Conservation (phyloP, 2,113 vertebrate species). For the Delphinus delphis region DNA sequence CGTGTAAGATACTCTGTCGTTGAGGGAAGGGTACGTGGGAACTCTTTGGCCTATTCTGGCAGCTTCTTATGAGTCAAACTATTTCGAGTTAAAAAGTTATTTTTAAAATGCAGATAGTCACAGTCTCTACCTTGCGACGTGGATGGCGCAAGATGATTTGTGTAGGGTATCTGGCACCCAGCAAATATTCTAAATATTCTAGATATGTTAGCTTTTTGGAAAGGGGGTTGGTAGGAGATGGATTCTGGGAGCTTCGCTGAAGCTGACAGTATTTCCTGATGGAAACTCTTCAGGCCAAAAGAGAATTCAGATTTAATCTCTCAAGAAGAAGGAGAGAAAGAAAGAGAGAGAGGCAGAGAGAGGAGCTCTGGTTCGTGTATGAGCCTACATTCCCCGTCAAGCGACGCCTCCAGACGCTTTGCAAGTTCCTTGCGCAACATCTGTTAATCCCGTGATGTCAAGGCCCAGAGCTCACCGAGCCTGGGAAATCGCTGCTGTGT, state of each 20-base stretch:
- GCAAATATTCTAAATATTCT: not conserved
- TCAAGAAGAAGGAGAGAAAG: not conserved
- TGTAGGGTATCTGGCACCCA: not conserved
- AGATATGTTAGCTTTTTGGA: not conserved
- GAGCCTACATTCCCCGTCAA: not conserved
- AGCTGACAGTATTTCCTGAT: not conserved
- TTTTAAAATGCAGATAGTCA: not conserved
- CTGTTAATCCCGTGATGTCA: conserved; percentile 69
- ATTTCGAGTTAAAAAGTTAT: not conserved
- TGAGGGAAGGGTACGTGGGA: rapidly evolving
- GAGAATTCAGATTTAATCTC: conserved; percentile 4
- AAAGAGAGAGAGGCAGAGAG: not conserved
- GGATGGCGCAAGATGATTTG: not conserved
- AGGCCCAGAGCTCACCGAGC: conserved; percentile 56
- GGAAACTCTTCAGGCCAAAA: not conserved
- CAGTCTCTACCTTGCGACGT: rapidly evolving
- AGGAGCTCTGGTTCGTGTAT: not conserved
- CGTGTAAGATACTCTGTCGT: rapidly evolving
- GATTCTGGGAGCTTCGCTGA: not conserved
- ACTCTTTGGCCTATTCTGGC: not conserved
- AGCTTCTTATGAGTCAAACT: not conserved
- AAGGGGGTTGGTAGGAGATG: not conserved
- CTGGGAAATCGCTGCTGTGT: conserved; percentile 76
- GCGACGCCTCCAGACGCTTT: not conserved
- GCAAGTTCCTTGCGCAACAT: conserved; percentile 66